Conservation (phyloP, 2,113 vertebrate genomes). For the Callopanchax toddi region DNA sequence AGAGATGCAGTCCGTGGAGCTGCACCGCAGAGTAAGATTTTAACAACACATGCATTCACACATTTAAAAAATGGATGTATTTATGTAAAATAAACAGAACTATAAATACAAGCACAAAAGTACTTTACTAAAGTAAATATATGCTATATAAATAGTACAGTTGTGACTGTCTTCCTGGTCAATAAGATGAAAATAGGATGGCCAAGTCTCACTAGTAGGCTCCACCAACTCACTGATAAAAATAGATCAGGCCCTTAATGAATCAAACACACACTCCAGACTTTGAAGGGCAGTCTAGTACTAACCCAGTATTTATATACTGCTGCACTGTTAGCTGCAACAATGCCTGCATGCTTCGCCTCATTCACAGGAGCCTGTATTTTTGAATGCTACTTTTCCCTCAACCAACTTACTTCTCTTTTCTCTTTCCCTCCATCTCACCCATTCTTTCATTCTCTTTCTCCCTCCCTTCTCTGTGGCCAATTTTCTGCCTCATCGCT, state of each 20-base stretch:
- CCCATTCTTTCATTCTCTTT: constrained; percentile 17
- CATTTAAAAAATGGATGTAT: constrained; percentile 18
- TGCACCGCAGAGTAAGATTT: constrained; percentile 75
- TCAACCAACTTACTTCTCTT: constrained; percentile 30
- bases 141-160: background rate
- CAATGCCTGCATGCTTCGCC: constrained; percentile 65
- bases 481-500: constrained; percentile 77
- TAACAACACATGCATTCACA: constrained; percentile 41
- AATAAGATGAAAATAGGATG: constrained; percentile 35
- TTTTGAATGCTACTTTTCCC: constrained; percentile 58
- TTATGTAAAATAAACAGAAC: background rate
- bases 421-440: constrained; percentile 13
- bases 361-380: constrained; percentile 60
- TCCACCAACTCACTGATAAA: constrained; percentile 63
- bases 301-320: constrained; percentile 68
- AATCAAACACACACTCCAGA: constrained; percentile 65
- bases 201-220: constrained; percentile 35
- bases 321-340: constrained; percentile 57
- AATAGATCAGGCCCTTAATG: constrained; percentile 66
- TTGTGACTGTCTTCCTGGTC: constrained; percentile 9
- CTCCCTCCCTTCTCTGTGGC: constrained; percentile 52
- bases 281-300: constrained; percentile 63
- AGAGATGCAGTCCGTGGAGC: constrained; percentile 68
- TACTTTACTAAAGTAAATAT: background rate
- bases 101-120: background rate